phyloP scores from a whole-genome alignment of 2,888 invertebrate species.

The Calliphora vomitoria region DNA sequence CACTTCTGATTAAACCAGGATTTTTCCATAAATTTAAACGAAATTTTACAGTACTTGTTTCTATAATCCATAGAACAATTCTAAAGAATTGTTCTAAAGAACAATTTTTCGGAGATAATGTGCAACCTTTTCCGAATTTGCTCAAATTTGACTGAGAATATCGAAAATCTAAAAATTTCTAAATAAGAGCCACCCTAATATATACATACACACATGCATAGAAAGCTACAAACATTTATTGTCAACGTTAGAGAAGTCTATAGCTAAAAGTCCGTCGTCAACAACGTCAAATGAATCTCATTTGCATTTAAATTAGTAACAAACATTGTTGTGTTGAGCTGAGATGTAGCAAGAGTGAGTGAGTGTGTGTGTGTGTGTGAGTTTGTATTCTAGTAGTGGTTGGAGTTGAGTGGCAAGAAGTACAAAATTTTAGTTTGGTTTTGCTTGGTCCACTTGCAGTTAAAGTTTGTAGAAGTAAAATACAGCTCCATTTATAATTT shows the following conservation, averaged over 20 bases:
- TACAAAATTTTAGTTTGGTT: constrained; percentile 57
- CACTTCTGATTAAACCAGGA: no score
- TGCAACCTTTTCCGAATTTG: no score
- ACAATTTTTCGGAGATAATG: no score
- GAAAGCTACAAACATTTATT: constrained; percentile 67
- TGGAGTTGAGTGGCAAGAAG: constrained; percentile 4
- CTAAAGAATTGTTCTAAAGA: no score
- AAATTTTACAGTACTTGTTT: no score
- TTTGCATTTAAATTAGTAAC: constrained; percentile 85
- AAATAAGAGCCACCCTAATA: no score
- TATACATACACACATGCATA: constrained; percentile 12
- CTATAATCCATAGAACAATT: no score
- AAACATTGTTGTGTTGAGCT: constrained; percentile 70
- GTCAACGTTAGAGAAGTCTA: constrained; percentile 75
- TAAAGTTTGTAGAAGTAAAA: constrained; percentile 37
- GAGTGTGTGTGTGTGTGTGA: background rate
- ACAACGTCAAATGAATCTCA: constrained; percentile 85
- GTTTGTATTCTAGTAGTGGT: background rate
- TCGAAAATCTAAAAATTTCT: no score
- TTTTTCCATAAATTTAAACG: no score
- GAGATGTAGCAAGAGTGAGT: constrained; percentile 23
- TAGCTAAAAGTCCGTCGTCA: constrained; percentile 82
- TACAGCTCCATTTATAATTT: constrained; percentile 75
- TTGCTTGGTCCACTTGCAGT: constrained; percentile 67
- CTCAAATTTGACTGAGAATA: no score